These are phyloP conservation scores for Coronaproctus castanopsis DNA, from an alignment of 2,888 invertebrate genomes.

Conservation along the genomic window DNA sequence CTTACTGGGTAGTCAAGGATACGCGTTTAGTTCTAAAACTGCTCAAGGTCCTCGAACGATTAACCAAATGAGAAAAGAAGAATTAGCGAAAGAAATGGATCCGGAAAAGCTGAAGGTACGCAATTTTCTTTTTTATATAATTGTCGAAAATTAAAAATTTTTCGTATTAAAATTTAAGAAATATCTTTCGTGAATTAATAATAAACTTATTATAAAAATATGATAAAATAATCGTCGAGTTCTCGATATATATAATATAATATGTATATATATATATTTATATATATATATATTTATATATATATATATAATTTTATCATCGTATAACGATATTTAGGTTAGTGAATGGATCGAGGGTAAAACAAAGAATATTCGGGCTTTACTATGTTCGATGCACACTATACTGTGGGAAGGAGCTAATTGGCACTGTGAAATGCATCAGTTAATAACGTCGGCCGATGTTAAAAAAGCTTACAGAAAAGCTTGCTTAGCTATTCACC, in stretches of 20 bases:
- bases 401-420: slow-evolving; percentile 83
- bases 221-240: not conserved
- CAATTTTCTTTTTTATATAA: not conserved
- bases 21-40: slow-evolving; percentile 52
- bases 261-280: too few relatives aligned
- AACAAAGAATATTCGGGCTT: slow-evolving; percentile 83
- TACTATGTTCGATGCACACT: slow-evolving; percentile 81
- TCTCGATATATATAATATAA: not conserved
- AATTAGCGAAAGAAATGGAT: slow-evolving; percentile 69
- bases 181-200: too few relatives aligned
- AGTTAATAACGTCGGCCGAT: slow-evolving; percentile 72
- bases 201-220: not conserved
- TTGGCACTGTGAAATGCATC: slow-evolving; percentile 92
- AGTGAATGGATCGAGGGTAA: slow-evolving; percentile 72
- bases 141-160: not conserved
- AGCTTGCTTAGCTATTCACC: slow-evolving; percentile 93
- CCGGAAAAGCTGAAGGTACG: slow-evolving; percentile 57
- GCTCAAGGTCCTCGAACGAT: slow-evolving; percentile 66
- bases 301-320: not conserved
- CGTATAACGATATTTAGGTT: slow-evolving; percentile 31
- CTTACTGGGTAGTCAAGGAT: slow-evolving; percentile 72
- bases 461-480: slow-evolving; percentile 90
- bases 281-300: too few relatives aligned
- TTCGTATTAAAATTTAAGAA: not conserved
- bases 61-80: slow-evolving; percentile 79